Conservation (phyloP, 2,797 vertebrate species). For the Tamandua tetradactyla region DNA sequence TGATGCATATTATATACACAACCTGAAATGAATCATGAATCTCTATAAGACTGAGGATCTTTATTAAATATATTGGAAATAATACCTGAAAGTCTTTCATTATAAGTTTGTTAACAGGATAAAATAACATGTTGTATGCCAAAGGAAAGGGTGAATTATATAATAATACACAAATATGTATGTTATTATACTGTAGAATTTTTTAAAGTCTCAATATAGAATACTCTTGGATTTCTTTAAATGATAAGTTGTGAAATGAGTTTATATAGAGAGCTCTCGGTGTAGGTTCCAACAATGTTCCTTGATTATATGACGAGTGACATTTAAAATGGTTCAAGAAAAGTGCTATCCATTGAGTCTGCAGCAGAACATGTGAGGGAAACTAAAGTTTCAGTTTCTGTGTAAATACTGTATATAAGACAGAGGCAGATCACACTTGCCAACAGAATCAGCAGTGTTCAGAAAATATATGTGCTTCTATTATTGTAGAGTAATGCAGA, state of each 20-base stretch:
- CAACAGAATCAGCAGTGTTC: not conserved
- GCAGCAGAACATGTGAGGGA: not conserved
- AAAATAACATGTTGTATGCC: not conserved
- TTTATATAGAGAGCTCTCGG: conserved; percentile 12
- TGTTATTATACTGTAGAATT: not conserved
- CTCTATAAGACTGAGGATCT: not conserved
- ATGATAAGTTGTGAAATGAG: not conserved
- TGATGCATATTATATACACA: not conserved
- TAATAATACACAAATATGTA: conserved; percentile 28
- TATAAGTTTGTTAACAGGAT: not conserved
- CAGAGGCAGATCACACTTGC: not conserved
- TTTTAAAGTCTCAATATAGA: not conserved
- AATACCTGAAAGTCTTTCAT: not conserved
- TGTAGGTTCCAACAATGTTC: not conserved
- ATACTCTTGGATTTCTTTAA: not conserved
- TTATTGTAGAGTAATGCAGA: not conserved
- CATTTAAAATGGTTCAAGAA: conserved; percentile 48
- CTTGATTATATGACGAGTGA: conserved; percentile 49
- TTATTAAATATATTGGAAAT: conserved; percentile 40
- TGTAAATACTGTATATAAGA: not conserved
- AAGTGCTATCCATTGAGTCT: conserved; percentile 34
- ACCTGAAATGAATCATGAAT: not conserved
- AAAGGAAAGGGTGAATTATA: not conserved
- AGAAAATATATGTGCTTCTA: not conserved
- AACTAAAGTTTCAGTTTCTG: conserved; percentile 15